Evolutionary conservation across 2,888 invertebrate species (phyloP).

Genomic region (Lasioglossum lativentre): DNA sequence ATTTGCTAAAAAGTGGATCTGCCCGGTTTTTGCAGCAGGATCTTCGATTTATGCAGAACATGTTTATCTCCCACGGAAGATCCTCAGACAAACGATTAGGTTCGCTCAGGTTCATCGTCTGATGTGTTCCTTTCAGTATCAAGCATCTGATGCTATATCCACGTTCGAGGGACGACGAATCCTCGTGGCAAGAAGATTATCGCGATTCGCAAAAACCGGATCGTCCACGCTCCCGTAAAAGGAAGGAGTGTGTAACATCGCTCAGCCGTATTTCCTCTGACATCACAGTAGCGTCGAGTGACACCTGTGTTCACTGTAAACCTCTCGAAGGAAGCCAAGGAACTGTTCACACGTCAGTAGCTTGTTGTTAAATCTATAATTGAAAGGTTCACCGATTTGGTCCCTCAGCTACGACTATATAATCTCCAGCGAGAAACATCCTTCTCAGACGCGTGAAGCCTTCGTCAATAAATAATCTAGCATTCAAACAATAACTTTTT

Average conservation of each 20-base stretch:
- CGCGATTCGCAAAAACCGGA: conserved; percentile 28
- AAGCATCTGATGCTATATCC: not conserved
- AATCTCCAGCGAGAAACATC: not conserved
- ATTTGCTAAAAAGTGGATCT: not conserved
- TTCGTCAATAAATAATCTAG: not conserved
- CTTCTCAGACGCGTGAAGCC: not conserved
- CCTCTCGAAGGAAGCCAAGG: conserved; percentile 15
- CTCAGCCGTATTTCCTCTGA: conserved; percentile 33
- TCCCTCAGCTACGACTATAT: not conserved
- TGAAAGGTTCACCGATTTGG: not conserved
- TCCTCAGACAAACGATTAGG: not conserved
- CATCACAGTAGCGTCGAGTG: conserved; percentile 29
- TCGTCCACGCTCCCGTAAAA: conserved; percentile 25
- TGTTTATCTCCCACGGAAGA: not conserved
- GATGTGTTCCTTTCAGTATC: not conserved
- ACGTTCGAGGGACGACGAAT: conserved; percentile 11
- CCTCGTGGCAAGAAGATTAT: conserved; percentile 13
- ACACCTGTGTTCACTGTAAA: conserved; percentile 25
- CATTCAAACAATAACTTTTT: not conserved
- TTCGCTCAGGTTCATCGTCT: not conserved
- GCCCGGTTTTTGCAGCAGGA: not conserved
- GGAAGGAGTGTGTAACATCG: conserved; percentile 20
- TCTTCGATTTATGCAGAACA: not conserved
- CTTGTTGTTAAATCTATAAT: not conserved
- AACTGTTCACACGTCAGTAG: not conserved